Evolutionary conservation across 2,113 vertebrate genomes (phyloP).

Genomic region (Plecturocebus donacophilus): DNA sequence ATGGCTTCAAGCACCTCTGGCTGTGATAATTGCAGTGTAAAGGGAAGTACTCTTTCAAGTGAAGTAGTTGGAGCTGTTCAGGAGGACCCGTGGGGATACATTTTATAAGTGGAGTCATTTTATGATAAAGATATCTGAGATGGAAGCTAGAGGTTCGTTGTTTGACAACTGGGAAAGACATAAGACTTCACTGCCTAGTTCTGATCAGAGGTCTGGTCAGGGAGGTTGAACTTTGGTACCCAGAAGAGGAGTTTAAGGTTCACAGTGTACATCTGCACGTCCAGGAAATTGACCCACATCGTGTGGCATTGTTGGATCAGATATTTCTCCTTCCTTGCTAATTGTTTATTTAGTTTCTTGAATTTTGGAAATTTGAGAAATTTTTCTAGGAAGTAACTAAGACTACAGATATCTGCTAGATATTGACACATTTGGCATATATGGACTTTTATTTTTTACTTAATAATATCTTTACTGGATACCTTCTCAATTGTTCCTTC

Average conservation of each 20-base stretch:
- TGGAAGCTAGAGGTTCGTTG: neutral
- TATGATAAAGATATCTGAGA: neutral
- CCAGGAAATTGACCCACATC: neutral
- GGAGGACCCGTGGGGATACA: neutral
- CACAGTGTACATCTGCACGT: neutral
- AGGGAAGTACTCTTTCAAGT: slow-evolving; percentile 40
- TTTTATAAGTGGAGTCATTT: neutral
- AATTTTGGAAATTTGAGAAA: neutral
- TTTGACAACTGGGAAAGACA: neutral
- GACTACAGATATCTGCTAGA: neutral
- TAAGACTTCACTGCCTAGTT: neutral
- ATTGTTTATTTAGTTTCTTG: slow-evolving; percentile 8
- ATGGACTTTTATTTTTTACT: neutral
- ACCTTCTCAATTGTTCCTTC: neutral
- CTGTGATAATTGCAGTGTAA: slow-evolving; percentile 53
- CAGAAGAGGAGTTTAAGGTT: neutral
- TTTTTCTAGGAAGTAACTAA: neutral
- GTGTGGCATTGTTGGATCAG: neutral
- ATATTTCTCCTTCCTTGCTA: neutral
- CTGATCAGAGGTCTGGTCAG: neutral
- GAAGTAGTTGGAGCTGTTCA: slow-evolving; percentile 9
- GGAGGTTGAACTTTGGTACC: neutral
- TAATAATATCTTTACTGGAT: neutral
- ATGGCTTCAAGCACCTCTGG: neutral
- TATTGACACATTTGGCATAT: neutral